A percentile compares a stretch with the other conserved stretches of the same genome.
Conservation (phyloP, 2,888 invertebrate genomes). For the Desoria tigrina region DNA sequence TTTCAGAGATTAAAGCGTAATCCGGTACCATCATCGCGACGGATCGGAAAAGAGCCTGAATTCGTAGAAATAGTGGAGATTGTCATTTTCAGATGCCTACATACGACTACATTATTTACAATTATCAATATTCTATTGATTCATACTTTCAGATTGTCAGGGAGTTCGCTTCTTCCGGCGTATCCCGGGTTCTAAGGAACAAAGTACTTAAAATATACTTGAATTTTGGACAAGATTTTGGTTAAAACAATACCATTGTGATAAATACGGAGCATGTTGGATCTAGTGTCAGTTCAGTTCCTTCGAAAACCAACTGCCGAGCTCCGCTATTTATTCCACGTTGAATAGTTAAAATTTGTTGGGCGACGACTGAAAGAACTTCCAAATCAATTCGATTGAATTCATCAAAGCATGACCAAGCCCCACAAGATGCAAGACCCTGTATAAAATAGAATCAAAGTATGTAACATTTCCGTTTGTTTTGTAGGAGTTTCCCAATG, state of each 20-base stretch:
- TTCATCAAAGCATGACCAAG: conserved; percentile 88
- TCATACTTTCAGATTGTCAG: conserved; percentile 95
- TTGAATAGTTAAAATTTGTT: conserved; percentile 89
- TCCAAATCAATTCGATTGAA: conserved; percentile 77
- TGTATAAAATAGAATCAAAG: too few species aligned
- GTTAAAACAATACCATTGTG: conserved; percentile 73
- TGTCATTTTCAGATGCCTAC: too few species aligned
- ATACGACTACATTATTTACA: too few species aligned
- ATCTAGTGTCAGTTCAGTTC: conserved; percentile 83
- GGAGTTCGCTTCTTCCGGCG: conserved; percentile 86
- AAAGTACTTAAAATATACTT: not conserved
- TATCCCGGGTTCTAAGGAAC: conserved; percentile 61
- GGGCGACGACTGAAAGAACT: conserved; percentile 88
- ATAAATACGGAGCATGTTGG: conserved; percentile 87
- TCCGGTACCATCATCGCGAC: conserved; percentile 98
- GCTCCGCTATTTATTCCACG: conserved; percentile 76
- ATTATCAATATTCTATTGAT: too few species aligned
- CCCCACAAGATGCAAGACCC: conserved; percentile 86
- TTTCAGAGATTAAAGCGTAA: conserved; percentile 93
- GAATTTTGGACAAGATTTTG: too few species aligned
- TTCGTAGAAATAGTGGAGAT: too few species aligned
- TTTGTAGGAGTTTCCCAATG: too few species aligned
- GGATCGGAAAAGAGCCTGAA: conserved; percentile 76
- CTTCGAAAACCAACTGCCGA: conserved; percentile 84
- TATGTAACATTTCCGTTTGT: too few species aligned